phyloP scores from a whole-genome alignment of 2,113 vertebrate species.

The Poecile atricapillus region DNA sequence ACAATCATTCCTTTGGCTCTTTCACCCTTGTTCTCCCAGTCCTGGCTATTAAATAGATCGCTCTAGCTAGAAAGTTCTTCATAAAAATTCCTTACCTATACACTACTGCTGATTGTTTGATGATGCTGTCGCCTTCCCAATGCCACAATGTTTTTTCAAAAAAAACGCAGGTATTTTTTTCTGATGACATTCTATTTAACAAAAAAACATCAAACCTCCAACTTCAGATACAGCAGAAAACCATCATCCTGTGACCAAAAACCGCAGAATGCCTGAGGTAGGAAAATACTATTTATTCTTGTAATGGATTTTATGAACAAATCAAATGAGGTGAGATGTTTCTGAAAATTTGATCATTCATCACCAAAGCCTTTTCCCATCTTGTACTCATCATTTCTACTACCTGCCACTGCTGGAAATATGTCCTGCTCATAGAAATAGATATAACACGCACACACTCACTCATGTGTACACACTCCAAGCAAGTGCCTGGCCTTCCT shows the following conservation, averaged over 20 bases:
- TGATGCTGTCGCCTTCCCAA: slow-evolving; percentile 21
- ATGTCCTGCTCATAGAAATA: not conserved
- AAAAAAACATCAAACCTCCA: slow-evolving; percentile 25
- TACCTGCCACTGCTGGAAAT: slow-evolving; percentile 8
- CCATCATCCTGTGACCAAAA: slow-evolving; percentile 38
- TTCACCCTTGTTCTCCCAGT: not conserved
- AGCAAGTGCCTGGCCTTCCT: not conserved
- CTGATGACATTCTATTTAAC: slow-evolving; percentile 16
- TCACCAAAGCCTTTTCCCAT: slow-evolving; percentile 49
- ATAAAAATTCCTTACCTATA: slow-evolving; percentile 24
- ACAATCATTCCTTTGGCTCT: not conserved
- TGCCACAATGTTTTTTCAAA: not conserved
- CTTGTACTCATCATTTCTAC: slow-evolving; percentile 52
- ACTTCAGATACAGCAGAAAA: slow-evolving; percentile 39
- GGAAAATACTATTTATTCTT: slow-evolving; percentile 64
- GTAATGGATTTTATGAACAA: slow-evolving; percentile 62
- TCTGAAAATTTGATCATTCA: slow-evolving; percentile 65
- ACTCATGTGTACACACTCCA: not conserved
- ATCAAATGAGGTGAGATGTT: slow-evolving; percentile 62
- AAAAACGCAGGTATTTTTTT: not conserved
- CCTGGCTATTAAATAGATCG: not conserved
- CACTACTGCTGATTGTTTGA: slow-evolving; percentile 2
- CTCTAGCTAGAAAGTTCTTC: not conserved
- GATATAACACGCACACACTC: not conserved
- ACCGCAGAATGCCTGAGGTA: slow-evolving; percentile 24